phyloP scores from a whole-genome alignment of 2,888 invertebrate genomes.

The Protophormia terraenovae region DNA sequence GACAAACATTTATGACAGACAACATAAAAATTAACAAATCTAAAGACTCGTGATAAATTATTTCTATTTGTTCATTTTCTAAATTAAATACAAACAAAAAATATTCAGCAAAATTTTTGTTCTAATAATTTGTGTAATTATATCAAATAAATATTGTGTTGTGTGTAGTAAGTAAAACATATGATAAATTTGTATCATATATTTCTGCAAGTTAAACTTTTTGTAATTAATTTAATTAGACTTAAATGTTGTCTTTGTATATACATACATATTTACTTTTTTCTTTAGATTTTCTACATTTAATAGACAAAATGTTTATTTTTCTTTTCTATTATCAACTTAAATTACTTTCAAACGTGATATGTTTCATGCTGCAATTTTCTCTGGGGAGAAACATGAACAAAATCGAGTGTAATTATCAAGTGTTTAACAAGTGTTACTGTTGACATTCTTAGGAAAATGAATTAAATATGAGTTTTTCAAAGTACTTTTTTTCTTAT shows the following conservation, averaged over 20 bases:
- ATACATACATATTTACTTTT: not conserved
- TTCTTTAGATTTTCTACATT: not conserved
- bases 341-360: not conserved
- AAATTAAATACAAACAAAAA: not conserved
- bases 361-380: constrained; percentile 12
- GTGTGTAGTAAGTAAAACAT: not conserved
- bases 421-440: not conserved
- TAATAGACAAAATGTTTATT: not conserved
- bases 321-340: not conserved
- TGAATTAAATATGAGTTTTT: not conserved
- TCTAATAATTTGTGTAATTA: not conserved
- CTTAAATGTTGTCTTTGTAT: not conserved
- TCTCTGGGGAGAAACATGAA: not conserved
- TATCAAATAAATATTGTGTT: not conserved
- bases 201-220: not conserved
- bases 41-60: not conserved
- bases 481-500: no score
- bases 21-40: not conserved
- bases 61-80: not conserved
- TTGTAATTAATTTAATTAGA: constrained; percentile 5
- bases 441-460: constrained; percentile 5
- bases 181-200: not conserved
- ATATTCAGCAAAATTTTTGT: not conserved
- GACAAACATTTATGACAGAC: not conserved
- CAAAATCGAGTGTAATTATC: constrained; percentile 21